Evolutionary conservation across 1,140 invertebrate genomes (phyloP).

Genomic region (Ruditapes philippinarum): DNA sequence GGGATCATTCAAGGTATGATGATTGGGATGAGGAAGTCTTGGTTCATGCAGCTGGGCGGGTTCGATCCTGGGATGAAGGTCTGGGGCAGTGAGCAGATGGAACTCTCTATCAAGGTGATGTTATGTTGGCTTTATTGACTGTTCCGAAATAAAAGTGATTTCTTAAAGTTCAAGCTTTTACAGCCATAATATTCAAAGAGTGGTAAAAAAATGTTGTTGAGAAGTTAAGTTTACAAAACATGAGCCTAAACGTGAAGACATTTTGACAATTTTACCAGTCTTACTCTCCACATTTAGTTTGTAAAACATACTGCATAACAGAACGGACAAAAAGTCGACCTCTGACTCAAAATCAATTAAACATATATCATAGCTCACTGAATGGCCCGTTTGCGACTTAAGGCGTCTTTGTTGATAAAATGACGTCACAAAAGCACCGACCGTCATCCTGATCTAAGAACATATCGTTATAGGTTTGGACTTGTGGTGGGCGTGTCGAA

Average conservation of each 20-base stretch:
- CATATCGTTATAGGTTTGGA: slow-evolving; percentile 35
- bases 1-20: slow-evolving; percentile 52
- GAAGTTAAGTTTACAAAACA: too few relatives aligned
- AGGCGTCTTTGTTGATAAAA: too few relatives aligned
- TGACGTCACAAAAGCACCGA: background rate
- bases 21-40: slow-evolving; percentile 51
- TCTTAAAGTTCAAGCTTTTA: background rate
- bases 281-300: too few relatives aligned
- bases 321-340: too few relatives aligned
- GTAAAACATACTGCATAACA: too few relatives aligned
- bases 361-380: background rate
- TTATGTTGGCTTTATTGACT: background rate
- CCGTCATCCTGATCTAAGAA: background rate
- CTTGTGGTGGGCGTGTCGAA: slow-evolving; percentile 45
- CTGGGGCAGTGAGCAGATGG: slow-evolving; percentile 61
- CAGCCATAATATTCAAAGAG: too few relatives aligned
- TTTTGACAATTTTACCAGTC: too few relatives aligned
- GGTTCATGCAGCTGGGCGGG: slow-evolving; percentile 88
- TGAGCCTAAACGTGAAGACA: too few relatives aligned
- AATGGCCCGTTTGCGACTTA: too few relatives aligned
- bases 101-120: slow-evolving; percentile 50
- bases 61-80: slow-evolving; percentile 88
- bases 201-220: too few relatives aligned
- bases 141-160: background rate
- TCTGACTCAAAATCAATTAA: too few relatives aligned